Percentiles rank a stretch among this genome's conserved stretches.
Evolutionary conservation across 2,113 vertebrate species (phyloP).

Genomic region (Nyctereutes procyonoides): DNA sequence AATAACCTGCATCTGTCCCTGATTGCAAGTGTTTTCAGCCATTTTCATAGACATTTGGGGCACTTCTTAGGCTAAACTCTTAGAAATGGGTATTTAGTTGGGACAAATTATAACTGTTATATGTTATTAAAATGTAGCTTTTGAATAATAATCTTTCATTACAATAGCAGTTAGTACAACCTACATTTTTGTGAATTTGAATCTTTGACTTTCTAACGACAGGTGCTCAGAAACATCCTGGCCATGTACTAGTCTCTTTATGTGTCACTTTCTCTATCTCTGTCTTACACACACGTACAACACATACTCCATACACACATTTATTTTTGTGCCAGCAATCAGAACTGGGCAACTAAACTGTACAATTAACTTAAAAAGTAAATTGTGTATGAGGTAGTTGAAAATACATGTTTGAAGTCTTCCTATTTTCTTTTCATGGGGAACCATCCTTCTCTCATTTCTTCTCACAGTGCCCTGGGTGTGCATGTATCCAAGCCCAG

Average conservation of each 20-base stretch:
- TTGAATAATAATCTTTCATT: neutral
- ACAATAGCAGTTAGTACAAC: neutral
- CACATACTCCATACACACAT: neutral
- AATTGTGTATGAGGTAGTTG: neutral
- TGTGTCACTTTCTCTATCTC: neutral
- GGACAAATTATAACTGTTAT: neutral
- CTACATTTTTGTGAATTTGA: neutral
- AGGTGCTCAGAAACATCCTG: constrained; percentile 10
- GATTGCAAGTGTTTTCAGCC: neutral
- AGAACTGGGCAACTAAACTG: neutral
- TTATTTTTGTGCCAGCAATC: constrained; percentile 14
- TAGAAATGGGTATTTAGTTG: constrained; percentile 19
- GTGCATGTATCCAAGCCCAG: neutral
- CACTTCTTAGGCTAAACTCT: constrained; percentile 4
- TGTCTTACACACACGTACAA: neutral
- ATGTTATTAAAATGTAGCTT: neutral
- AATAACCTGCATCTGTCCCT: neutral
- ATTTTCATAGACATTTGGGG: neutral
- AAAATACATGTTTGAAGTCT: constrained; percentile 33
- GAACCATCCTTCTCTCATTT: neutral
- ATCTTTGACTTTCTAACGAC: neutral
- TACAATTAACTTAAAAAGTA: constrained; percentile 19
- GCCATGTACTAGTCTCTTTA: neutral
- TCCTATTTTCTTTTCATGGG: neutral
- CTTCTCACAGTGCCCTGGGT: neutral